Conservation (phyloP, 1,140 invertebrate genomes). For the Adelges cooleyi region DNA sequence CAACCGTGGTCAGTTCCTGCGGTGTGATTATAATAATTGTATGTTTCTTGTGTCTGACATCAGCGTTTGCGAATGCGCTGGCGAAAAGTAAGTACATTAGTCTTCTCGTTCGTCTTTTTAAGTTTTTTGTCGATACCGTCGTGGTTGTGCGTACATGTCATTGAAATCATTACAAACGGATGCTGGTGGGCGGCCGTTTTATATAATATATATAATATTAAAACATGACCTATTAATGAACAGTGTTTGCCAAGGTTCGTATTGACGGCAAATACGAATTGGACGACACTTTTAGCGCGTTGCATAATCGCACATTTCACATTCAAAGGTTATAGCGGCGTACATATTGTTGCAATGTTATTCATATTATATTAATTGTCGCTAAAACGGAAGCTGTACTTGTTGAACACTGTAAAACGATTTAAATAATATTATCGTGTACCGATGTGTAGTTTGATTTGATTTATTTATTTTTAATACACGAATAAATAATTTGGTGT, state of each 20-base stretch:
- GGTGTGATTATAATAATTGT: not conserved
- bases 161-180: slow-evolving; percentile 23
- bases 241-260: not conserved
- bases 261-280: not conserved
- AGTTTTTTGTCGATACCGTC: not conserved
- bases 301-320: too few species aligned
- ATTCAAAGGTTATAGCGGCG: too few species aligned
- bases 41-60: not conserved
- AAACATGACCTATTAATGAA: slow-evolving; percentile 22
- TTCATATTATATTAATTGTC: too few species aligned
- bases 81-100: not conserved
- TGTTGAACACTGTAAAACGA: too few species aligned
- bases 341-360: too few species aligned
- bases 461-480: too few species aligned
- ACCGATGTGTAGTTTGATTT: too few species aligned
- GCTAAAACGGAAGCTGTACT: too few species aligned
- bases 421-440: too few species aligned
- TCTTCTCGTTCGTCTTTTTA: not conserved
- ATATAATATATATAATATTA: too few species aligned
- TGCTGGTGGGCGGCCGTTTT: slow-evolving; percentile 17
- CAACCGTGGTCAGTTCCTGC: not conserved
- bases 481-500: too few species aligned
- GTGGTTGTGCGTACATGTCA: not conserved
- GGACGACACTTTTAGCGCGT: not conserved
- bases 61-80: not conserved